A percentile compares a stretch with the other conserved stretches of the same genome.
Conservation (phyloP, 1,140 invertebrate species). For the Drosophila baimaii region DNA sequence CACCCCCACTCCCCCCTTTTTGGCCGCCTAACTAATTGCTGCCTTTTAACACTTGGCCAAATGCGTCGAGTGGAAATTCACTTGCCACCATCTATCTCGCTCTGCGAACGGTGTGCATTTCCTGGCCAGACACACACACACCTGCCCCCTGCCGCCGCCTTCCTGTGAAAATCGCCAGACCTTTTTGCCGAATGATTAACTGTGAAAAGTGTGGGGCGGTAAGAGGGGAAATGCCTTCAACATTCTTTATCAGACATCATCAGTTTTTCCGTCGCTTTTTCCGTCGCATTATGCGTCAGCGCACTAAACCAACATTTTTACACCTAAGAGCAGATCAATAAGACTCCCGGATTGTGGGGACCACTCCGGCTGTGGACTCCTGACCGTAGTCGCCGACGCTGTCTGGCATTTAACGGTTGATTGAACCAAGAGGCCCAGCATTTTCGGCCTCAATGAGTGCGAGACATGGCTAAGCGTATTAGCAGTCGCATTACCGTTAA, state of each 20-base stretch:
- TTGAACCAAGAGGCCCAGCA: slow-evolving; percentile 50
- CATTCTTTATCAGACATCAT: slow-evolving; percentile 65
- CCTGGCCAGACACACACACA: slow-evolving; percentile 35
- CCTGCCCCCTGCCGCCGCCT: background rate
- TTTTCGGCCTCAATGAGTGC: slow-evolving; percentile 64
- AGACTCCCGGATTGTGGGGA: slow-evolving; percentile 4
- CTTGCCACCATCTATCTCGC: slow-evolving; percentile 36
- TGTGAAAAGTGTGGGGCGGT: too few species aligned
- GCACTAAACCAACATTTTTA: slow-evolving; percentile 82
- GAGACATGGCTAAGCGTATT: slow-evolving; percentile 68
- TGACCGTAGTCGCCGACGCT: background rate
- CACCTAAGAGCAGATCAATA: slow-evolving; percentile 65
- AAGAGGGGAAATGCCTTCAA: slow-evolving; percentile 6
- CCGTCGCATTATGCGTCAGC: slow-evolving; percentile 69
- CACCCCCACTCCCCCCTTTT: slow-evolving; percentile 21
- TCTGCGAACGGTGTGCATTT: slow-evolving; percentile 43
- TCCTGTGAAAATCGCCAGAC: slow-evolving; percentile 24
- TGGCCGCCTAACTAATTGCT: slow-evolving; percentile 65
- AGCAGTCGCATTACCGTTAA: slow-evolving; percentile 61
- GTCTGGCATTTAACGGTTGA: slow-evolving; percentile 68
- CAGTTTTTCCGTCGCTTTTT: slow-evolving; percentile 47
- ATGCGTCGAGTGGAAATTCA: slow-evolving; percentile 30
- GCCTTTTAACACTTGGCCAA: slow-evolving; percentile 70
- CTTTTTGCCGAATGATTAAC: slow-evolving; percentile 29
- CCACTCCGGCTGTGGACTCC: slow-evolving; percentile 19